Evolutionary conservation across 2,888 invertebrate species (phyloP).

Genomic region (Protodeltote pygarga): DNA sequence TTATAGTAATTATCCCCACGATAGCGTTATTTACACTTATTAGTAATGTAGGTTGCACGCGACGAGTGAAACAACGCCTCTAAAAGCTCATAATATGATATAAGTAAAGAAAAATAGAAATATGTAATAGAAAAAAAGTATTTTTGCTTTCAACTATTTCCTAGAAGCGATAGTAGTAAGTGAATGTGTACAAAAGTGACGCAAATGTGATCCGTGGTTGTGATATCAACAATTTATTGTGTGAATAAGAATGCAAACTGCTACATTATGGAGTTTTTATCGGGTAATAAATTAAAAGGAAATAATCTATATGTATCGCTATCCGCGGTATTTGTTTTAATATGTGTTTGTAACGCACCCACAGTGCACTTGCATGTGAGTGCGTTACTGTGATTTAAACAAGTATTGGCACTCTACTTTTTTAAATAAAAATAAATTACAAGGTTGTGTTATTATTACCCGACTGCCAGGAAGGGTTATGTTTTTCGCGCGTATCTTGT

Average conservation of each 20-base stretch:
- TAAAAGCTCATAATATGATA: slow-evolving; percentile 3
- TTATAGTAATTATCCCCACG: slow-evolving; percentile 33
- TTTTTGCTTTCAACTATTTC: slow-evolving; percentile 13
- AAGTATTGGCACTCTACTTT: too few species aligned
- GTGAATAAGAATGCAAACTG: background rate
- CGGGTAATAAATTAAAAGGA: too few species aligned
- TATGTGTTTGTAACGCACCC: too few species aligned
- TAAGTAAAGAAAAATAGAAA: slow-evolving; percentile 19
- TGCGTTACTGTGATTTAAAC: too few species aligned
- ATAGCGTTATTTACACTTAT: slow-evolving; percentile 26
- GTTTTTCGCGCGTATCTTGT: too few species aligned
- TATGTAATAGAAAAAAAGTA: slow-evolving; percentile 2
- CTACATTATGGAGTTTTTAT: too few species aligned
- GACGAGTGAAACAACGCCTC: slow-evolving; percentile 5
- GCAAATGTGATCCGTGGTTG: background rate
- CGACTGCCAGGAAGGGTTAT: too few species aligned
- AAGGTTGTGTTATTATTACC: too few species aligned
- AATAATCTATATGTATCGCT: too few species aligned
- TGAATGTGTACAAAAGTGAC: slow-evolving; percentile 6
- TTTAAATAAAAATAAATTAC: too few species aligned
- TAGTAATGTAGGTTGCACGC: slow-evolving; percentile 37
- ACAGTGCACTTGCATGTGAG: too few species aligned
- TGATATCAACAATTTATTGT: background rate
- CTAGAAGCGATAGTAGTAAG: background rate
- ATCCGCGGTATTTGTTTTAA: too few species aligned